phyloP scores from a whole-genome alignment of 2,113 vertebrate genomes.

The Dasyornis broadbenti region DNA sequence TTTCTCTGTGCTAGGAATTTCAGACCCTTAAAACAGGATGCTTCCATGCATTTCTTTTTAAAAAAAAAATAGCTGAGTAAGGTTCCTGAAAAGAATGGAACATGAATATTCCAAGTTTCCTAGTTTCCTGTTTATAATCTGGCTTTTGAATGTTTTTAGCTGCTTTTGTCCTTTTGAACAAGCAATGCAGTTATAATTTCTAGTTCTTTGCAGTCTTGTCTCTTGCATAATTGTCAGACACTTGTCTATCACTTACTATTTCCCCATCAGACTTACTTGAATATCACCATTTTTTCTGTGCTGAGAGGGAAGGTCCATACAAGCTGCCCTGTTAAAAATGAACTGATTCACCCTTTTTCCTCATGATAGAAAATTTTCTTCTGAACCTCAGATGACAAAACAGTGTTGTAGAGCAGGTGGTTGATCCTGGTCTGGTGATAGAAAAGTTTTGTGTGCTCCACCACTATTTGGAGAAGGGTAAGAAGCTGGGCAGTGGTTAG shows the following conservation, averaged over 20 bases:
- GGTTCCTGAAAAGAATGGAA: background rate
- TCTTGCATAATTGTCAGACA: background rate
- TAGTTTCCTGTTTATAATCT: background rate
- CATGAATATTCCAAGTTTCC: rapidly evolving
- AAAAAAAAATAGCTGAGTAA: background rate
- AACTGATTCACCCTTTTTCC: background rate
- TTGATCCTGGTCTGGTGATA: background rate
- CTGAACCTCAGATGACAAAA: background rate
- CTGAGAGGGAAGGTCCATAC: background rate
- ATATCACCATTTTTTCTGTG: background rate
- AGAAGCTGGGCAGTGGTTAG: background rate
- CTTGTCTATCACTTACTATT: background rate
- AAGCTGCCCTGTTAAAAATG: background rate
- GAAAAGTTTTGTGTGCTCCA: background rate
- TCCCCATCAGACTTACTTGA: background rate
- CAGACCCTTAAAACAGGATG: background rate
- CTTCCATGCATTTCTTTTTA: background rate
- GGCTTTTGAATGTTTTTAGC: background rate
- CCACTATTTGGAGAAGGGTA: background rate
- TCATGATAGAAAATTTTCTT: background rate
- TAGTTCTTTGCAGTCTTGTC: background rate
- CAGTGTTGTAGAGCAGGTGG: background rate
- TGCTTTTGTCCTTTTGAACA: background rate
- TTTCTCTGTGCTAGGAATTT: background rate
- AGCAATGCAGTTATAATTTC: background rate